Percentiles rank a stretch among this genome's conserved stretches.
These are phyloP conservation scores for Muscidifurax raptorellus DNA, from an alignment of 1,140 invertebrate species.

Conservation along the genomic window DNA sequence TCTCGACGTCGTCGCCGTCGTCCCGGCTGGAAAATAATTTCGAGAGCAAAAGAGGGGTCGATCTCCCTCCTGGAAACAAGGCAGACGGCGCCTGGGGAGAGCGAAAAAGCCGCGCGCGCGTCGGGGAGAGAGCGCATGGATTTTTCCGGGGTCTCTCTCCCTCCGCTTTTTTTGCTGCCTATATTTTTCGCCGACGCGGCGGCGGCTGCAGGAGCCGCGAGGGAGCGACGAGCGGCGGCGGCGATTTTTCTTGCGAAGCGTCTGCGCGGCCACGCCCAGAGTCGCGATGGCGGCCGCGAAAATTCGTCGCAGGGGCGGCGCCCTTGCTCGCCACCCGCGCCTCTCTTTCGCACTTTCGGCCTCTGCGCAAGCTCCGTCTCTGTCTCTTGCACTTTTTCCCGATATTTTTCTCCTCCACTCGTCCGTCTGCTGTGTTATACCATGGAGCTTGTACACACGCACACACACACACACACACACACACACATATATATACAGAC, in stretches of 20 bases:
- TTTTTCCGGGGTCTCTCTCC: constrained; percentile 57
- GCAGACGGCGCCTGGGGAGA: constrained; percentile 51
- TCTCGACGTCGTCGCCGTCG: constrained; percentile 52
- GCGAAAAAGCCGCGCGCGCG: constrained; percentile 58
- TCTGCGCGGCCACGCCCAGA: constrained; percentile 72
- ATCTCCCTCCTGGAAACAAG: neutral
- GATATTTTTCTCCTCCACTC: constrained; percentile 33
- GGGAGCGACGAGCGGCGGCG: neutral
- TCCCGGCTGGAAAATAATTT: constrained; percentile 67
- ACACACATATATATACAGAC: too few relatives aligned
- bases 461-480: too few relatives aligned
- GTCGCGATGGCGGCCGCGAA: constrained; percentile 68
- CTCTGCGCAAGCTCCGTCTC: neutral
- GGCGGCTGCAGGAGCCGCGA: neutral
- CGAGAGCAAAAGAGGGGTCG: constrained; percentile 51
- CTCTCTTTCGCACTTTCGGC: constrained; percentile 4
- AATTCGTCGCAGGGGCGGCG: constrained; percentile 66
- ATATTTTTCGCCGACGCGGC: constrained; percentile 35
- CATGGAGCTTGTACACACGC: too few relatives aligned
- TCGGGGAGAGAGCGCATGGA: constrained; percentile 46
- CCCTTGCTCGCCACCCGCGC: constrained; percentile 55
- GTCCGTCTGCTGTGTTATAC: neutral
- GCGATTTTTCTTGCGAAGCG: constrained; percentile 59
- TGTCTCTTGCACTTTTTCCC: constrained; percentile 33
- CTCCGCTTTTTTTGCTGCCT: constrained; percentile 46